A percentile compares a stretch with the other conserved stretches of the same genome.
phyloP scores from a whole-genome alignment of 2,888 invertebrate genomes.

The Molorchus minor region DNA sequence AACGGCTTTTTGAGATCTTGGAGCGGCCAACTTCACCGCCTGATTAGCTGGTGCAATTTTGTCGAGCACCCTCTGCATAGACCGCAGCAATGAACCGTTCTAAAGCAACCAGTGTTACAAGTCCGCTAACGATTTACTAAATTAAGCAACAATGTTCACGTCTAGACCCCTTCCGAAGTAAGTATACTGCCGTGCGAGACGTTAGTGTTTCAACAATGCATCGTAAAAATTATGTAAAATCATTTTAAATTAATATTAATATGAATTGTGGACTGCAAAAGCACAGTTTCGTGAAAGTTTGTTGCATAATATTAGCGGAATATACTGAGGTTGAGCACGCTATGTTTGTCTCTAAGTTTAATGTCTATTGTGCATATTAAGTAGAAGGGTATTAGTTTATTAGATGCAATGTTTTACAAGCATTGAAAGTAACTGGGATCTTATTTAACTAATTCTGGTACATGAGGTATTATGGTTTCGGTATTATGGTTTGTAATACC shows the following conservation, averaged over 20 bases:
- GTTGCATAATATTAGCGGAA: slow-evolving; percentile 16
- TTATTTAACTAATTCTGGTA: too few species aligned
- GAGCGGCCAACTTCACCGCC: too few species aligned
- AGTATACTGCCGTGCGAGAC: neutral
- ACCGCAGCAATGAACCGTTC: neutral
- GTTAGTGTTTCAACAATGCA: neutral
- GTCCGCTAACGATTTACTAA: neutral
- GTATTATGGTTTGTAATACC: too few species aligned
- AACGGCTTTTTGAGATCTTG: too few species aligned
- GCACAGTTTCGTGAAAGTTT: slow-evolving; percentile 19
- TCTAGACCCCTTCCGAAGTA: neutral
- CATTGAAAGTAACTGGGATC: too few species aligned
- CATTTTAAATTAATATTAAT: slow-evolving; percentile 21
- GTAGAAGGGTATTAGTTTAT: too few species aligned
- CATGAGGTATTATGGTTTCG: too few species aligned
- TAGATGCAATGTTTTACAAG: too few species aligned
- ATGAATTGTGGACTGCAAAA: slow-evolving; percentile 17
- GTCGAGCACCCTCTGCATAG: too few species aligned
- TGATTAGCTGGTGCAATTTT: too few species aligned
- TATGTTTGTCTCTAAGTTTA: slow-evolving; percentile 2
- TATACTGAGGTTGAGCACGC: slow-evolving; percentile 17
- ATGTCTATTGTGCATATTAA: too few species aligned
- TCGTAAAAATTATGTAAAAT: slow-evolving; percentile 22
- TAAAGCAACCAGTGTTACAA: neutral
- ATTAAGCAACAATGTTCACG: neutral